Evolutionary conservation across 1,140 invertebrate genomes (phyloP), one percentile per base, ranked within the genome.

Genomic region (Bilobella aurantiaca): DNA sequence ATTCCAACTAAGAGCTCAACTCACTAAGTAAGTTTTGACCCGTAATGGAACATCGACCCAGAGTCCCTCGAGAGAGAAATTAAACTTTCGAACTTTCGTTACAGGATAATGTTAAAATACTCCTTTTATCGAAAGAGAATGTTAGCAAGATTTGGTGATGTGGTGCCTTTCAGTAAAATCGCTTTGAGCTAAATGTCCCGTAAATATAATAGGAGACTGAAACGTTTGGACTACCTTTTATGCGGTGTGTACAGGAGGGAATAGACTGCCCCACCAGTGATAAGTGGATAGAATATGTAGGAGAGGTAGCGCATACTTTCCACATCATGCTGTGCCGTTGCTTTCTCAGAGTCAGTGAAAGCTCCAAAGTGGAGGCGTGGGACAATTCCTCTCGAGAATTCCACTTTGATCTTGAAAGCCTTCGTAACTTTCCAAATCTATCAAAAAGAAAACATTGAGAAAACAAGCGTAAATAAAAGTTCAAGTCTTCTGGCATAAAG

Each of bases 361-460:
- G 64, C 63, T 3, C 78, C 80, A 69, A 82, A 75, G 72, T 77
- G 63, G 27, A 78, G 29, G 14, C 67, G 49, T 0, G 69, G 67
- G 18, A 71, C 49, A 18, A 58, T 58, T 28, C 73, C 68, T 42
- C 27, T 42, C 25, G 49, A 53, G 12, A 67, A 32, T 0, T 34
- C 72, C 16, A 37, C 18, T 64, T 84, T 82, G 3, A 94, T 75
- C 76, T 89, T 89, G 8, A 94, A 80, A 12, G 96, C 90, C 78
- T 96, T 97, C 68, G 86, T 90, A 8, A 93, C 85, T 79, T 98
- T 97, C 93, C 94, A 98, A 61, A 93, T 75, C 89, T 95, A 75
- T 60, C 78, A 76, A 62, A 58, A 57, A 31, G n/a, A 64, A 63
- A 23, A 64, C 25, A 12, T 32, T 16, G 31, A 32, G 27, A 57